Conservation (phyloP, 2,113 vertebrate species). For the Chaetura pelagica region DNA sequence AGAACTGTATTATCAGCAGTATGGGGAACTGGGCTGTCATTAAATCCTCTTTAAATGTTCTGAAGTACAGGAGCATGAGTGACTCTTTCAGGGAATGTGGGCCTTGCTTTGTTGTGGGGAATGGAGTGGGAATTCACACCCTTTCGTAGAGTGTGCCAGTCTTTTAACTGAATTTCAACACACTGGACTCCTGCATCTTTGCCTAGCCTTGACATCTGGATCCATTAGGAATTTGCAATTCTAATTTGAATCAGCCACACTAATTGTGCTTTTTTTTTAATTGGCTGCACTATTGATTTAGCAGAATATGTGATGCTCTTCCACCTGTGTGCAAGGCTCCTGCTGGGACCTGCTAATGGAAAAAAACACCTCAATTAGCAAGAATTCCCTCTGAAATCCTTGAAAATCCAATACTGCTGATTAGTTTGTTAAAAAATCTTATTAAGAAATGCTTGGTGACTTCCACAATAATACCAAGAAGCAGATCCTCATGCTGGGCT, state of each 20-base stretch:
- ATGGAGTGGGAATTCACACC: not conserved
- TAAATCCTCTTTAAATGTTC: not conserved
- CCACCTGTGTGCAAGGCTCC: constrained; percentile 38
- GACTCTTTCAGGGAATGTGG: accelerated
- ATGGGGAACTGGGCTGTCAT: not conserved
- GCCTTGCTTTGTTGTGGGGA: not conserved
- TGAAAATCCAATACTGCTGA: constrained; percentile 67
- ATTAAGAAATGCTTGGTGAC: constrained; percentile 50
- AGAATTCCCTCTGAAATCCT: constrained; percentile 69
- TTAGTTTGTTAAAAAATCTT: constrained; percentile 65
- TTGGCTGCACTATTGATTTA: constrained; percentile 58
- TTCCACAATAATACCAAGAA: constrained; percentile 38
- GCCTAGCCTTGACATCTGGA: constrained; percentile 6
- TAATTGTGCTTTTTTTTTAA: constrained; percentile 20
- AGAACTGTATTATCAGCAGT: not conserved
- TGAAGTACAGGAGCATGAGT: not conserved
- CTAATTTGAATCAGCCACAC: constrained; percentile 29
- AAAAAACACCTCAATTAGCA: constrained; percentile 58
- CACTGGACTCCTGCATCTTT: not conserved
- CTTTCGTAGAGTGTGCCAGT: not conserved
- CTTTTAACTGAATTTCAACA: not conserved
- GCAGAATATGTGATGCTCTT: constrained; percentile 3
- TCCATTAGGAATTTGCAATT: constrained; percentile 50
- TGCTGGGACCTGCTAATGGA: constrained; percentile 57
- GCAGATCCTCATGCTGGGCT: constrained; percentile 22